These are phyloP conservation scores for Stramonita haemastoma DNA, from an alignment of 2,888 invertebrate species.

Conservation along the genomic window DNA sequence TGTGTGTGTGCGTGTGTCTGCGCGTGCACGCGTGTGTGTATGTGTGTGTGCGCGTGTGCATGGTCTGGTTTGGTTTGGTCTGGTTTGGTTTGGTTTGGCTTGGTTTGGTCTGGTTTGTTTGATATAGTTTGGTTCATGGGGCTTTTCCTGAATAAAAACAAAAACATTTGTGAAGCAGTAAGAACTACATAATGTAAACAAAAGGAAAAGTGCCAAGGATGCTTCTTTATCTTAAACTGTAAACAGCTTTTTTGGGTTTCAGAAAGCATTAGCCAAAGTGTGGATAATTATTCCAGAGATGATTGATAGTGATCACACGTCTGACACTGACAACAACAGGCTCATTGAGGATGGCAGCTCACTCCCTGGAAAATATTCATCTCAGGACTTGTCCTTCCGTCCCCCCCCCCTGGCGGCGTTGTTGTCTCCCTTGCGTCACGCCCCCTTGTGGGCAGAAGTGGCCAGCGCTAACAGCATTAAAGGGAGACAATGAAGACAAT, in stretches of 20 bases:
- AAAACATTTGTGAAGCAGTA: not conserved
- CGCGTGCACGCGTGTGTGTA: too few species aligned
- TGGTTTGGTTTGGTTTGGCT: too few species aligned
- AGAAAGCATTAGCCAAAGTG: not conserved
- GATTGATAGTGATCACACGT: slow-evolving; percentile 17
- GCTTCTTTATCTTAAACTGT: not conserved
- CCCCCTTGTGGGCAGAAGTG: not conserved
- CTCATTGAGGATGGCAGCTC: slow-evolving; percentile 8
- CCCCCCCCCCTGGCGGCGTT: not conserved
- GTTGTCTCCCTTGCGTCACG: slow-evolving; percentile 25
- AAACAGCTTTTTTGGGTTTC: not conserved
- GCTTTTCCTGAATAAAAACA: not conserved
- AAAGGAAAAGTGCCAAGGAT: not conserved
- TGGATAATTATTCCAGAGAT: not conserved
- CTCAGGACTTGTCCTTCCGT: not conserved
- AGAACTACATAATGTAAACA: not conserved
- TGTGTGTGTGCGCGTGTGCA: too few species aligned
- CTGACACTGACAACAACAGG: slow-evolving; percentile 8
- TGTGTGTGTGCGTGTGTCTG: too few species aligned
- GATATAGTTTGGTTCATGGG: too few species aligned
- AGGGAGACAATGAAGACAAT: not conserved
- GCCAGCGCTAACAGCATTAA: not conserved
- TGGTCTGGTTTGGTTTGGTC: too few species aligned
- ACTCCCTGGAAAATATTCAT: slow-evolving; percentile 4
- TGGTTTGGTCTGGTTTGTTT: too few species aligned